Evolutionary conservation across 2,797 vertebrate species (phyloP).

Genomic region (Limosa lapponica): DNA sequence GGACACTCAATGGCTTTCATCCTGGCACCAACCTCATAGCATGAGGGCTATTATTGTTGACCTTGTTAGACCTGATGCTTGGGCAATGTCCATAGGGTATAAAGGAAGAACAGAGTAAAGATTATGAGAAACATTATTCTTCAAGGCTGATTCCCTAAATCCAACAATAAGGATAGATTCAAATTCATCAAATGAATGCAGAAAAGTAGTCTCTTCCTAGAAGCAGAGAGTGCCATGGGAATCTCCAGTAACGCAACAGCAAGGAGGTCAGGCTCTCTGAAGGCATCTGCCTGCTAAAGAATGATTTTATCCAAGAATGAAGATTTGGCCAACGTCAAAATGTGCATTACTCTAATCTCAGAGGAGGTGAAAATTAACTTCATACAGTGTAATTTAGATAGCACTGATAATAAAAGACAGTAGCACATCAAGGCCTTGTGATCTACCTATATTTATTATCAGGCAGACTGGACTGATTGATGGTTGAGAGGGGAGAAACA

Average conservation of each 20-base stretch:
- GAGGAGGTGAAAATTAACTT: not conserved
- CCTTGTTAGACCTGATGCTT: not conserved
- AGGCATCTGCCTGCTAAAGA: not conserved
- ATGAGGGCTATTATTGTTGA: not conserved
- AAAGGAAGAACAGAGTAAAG: not conserved
- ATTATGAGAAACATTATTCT: not conserved
- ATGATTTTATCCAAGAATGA: not conserved
- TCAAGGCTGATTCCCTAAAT: not conserved
- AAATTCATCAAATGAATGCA: not conserved
- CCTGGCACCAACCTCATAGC: not conserved
- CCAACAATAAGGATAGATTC: too few species aligned
- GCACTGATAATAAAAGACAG: not conserved
- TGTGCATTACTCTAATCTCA: not conserved
- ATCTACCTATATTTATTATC: not conserved
- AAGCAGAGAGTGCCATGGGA: not conserved
- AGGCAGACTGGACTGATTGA: not conserved
- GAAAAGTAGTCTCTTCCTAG: not conserved
- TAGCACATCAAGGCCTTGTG: not conserved
- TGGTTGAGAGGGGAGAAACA: not conserved
- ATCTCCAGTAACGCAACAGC: fast-evolving
- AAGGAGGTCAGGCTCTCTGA: not conserved
- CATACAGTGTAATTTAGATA: fast-evolving
- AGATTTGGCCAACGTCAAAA: not conserved
- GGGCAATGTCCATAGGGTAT: not conserved
- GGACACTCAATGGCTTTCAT: not conserved